Conservation (phyloP, 1,140 invertebrate genomes). For the Scylla paramamosain region DNA sequence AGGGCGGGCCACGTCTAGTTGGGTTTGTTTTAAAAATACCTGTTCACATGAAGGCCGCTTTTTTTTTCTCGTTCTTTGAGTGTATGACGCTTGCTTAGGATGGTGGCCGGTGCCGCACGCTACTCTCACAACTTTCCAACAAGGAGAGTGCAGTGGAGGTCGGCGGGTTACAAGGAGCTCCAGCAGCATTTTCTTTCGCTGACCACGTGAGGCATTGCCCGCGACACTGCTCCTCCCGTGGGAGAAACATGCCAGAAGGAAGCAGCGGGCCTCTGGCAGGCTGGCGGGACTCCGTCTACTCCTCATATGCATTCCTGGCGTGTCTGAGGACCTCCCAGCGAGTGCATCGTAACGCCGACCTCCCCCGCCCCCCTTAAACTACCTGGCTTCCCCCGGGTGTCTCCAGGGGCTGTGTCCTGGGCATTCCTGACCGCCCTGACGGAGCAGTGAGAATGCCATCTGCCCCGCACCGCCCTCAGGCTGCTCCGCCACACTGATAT, state of each 20-base stretch:
- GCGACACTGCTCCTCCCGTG: background rate
- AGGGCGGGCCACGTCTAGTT: background rate
- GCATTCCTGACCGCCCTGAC: conserved; percentile 17
- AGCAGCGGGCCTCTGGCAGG: background rate
- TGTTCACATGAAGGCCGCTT: conserved; percentile 1
- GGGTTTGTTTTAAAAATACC: conserved; percentile 14
- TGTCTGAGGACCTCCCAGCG: conserved; percentile 9
- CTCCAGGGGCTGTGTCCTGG: background rate
- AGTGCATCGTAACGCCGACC: background rate
- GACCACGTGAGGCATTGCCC: background rate
- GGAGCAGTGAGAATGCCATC: background rate
- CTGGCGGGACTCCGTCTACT: background rate
- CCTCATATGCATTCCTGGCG: conserved; percentile 11
- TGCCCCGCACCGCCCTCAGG: background rate
- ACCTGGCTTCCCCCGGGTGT: conserved; percentile 17
- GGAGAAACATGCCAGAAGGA: background rate
- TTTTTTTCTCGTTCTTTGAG: background rate
- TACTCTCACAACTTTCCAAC: background rate
- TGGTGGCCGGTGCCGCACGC: background rate
- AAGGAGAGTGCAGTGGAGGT: background rate
- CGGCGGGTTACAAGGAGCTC: background rate
- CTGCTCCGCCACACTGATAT: background rate
- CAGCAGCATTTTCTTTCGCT: background rate
- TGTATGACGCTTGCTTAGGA: background rate
- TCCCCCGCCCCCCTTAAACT: background rate